Base-by-base conservation (phyloP, 53 echinoderm and acorn worm species). In the Holothuria leucospilota region DNA sequence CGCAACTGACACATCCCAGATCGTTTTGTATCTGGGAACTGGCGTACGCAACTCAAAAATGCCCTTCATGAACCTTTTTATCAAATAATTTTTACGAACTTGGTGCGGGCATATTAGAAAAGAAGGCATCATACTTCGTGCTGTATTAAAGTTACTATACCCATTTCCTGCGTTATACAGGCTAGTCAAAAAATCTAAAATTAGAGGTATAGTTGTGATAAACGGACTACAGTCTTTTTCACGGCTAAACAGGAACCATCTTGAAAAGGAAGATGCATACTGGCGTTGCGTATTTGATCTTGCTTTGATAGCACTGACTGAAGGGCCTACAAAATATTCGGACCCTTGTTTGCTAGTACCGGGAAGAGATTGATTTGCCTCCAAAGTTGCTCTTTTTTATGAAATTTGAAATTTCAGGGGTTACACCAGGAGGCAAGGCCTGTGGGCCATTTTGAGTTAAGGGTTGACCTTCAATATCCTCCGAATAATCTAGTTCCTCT, bases 81-180 rank as follows among this genome's bases (percentile, higher is more conserved):
- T 66, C 67, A 25, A 66, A 66, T 13, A 66, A 66, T 66, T 66
- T 66, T 66, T 66, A 13, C 67, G 23, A 66, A 66, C 30, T 23
- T 66, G 67, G 9, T 66, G 25, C 11, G 67, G 67, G 30, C 27
- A 66, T 12, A 66, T 13, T 25, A 66, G 67, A 66, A 66, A 66
- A 66, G 67, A 66, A 29, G 67, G 1, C 67, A 66, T 10, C 67
- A 66, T 66, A 66, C 67, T 25, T 66, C 52, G 4, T 52, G 52
- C 52, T 52, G 52, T 52, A 52, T 52, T 52, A 52, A 52, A 6
- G 52, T 52, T 66, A 66, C 67, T 66, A 66, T 66, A 66, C 67
- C 67, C 67, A 66, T 66, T 66, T 66, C 67, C 67, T 66, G 67
- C 67, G 67, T 66, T 66, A 13, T 66, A 66, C 67, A n/a, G 30